Evolutionary conservation across 1,140 invertebrate genomes (phyloP).

Genomic region (Drosophila bocki): DNA sequence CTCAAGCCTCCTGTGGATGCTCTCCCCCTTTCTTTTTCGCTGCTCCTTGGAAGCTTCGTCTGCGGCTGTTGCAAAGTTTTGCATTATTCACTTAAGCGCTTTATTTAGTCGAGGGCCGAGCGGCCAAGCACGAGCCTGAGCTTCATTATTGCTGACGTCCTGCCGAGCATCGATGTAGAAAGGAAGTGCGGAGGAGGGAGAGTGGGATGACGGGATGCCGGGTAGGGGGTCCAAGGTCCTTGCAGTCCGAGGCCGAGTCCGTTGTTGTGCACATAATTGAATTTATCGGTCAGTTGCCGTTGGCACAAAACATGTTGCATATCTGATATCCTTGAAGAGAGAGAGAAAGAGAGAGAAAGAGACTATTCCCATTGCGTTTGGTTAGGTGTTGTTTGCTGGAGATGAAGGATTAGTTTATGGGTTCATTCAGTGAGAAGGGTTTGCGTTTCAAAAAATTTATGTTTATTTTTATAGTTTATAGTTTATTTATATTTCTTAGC

Average conservation of each 20-base stretch:
- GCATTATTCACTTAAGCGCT: conserved; percentile 83
- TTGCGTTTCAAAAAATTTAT: no score
- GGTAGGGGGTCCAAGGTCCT: conserved; percentile 30
- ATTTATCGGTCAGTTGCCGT: conserved; percentile 69
- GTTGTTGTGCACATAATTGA: conserved; percentile 74
- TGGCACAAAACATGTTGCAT: conserved; percentile 65
- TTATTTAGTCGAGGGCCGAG: conserved; percentile 74
- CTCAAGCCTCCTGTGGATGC: not conserved
- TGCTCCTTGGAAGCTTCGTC: conserved; percentile 24
- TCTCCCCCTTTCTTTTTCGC: conserved; percentile 7
- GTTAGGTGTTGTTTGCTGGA: not conserved
- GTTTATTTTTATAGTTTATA: no score
- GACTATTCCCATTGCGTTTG: conserved; percentile 8
- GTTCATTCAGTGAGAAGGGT: not conserved
- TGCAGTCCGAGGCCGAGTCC: conserved; percentile 8
- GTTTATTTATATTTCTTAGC: not conserved
- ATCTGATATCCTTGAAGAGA: conserved; percentile 20
- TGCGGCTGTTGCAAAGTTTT: conserved; percentile 73
- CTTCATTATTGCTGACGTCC: conserved; percentile 76
- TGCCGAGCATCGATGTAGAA: conserved; percentile 30
- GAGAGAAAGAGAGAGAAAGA: not conserved
- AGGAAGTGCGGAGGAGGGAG: not conserved
- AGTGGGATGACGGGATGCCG: not conserved
- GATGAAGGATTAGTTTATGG: not conserved
- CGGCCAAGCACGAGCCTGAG: conserved; percentile 36